Base-by-base conservation (phyloP, 1,140 invertebrate species). In the Danaus plexippus region DNA sequence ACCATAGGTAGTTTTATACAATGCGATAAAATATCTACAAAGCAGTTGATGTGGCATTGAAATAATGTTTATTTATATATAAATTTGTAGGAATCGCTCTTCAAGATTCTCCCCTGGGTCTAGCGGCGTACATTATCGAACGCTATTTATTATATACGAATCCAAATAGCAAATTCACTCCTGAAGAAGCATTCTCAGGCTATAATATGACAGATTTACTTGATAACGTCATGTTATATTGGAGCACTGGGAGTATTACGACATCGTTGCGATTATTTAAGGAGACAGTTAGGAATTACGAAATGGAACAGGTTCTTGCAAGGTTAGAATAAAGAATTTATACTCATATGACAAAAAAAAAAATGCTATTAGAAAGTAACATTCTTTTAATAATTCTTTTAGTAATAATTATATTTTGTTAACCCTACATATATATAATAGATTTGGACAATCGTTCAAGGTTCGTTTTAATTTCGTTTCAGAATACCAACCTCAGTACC, bases 211-310 rank as follows among this genome's bases (percentile, higher is more conserved):
- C 89, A 43, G 90, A 92, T 56, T 88, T 95, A 0, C 72, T 95
- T 2, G 94, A 94, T 57, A 94, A 93, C 69, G 85, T 95, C 1
- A 94, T 94, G 91, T 80, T 95, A 57, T 95, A 95, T 71, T 95
- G 93, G 92, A 80, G 90, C 1, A 90, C 90, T n/a, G 89, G 89
- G 11, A 89, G 89, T 50, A 92, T 93, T 40, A 92, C 92, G 0
- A 90, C 91, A 0, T 90, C 92, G 0, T 82, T 91, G 69, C 84
- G 93, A 66, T 78, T 93, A 15, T 94, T 92, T 73, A 88, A 91
- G 52, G 92, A 94, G 73, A 68, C 59, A 1, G 69, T 89, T 53
- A 74, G 15, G n/a, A 78, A 74, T 62, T 57, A 64, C n/a, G 70
- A 82, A 1, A 49, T 69, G 5, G 69, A 65, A 54, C 58, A 79